Evolutionary conservation across 2,888 invertebrate genomes (phyloP).

Genomic region (Caenorhabditis japonica): DNA sequence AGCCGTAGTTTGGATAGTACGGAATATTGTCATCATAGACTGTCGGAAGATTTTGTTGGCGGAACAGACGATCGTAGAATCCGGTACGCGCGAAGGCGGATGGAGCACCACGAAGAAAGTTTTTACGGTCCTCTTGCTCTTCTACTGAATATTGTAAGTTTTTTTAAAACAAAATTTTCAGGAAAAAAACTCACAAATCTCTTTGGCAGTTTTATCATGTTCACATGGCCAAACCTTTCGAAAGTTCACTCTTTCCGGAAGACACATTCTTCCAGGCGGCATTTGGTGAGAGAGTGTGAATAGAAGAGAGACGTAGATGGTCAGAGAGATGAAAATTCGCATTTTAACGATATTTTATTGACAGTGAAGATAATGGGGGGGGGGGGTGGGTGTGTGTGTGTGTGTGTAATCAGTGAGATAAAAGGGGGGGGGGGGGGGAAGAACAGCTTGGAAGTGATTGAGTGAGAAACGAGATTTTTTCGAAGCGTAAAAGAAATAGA

Average conservation of each 20-base stretch:
- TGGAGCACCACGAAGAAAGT: conserved; percentile 48
- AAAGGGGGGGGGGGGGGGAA: too few relatives aligned
- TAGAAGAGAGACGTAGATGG: conserved; percentile 12
- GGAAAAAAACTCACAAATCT: conserved; percentile 24
- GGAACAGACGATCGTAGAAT: conserved; percentile 59
- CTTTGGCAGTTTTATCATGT: conserved; percentile 31
- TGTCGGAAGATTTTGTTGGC: conserved; percentile 47
- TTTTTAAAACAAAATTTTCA: neutral
- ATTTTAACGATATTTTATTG: neutral
- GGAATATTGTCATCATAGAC: conserved; percentile 50
- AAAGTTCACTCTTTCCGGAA: conserved; percentile 45
- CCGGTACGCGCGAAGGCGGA: conserved; percentile 58
- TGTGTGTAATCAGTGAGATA: too few relatives aligned
- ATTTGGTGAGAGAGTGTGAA: conserved; percentile 19
- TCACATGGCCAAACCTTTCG: conserved; percentile 48
- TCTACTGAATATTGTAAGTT: conserved; percentile 31
- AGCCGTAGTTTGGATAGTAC: conserved; percentile 60
- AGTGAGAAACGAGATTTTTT: too few relatives aligned
- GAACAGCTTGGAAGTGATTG: too few relatives aligned
- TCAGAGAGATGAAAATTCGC: neutral
- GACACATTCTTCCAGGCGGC: conserved; percentile 44
- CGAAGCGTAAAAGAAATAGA: too few relatives aligned
- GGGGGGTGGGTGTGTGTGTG: too few relatives aligned
- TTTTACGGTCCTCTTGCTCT: conserved; percentile 38
- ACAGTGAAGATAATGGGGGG: neutral